Evolutionary conservation across 2,797 vertebrate genomes (phyloP).

Genomic region (Sebastes dallii): DNA sequence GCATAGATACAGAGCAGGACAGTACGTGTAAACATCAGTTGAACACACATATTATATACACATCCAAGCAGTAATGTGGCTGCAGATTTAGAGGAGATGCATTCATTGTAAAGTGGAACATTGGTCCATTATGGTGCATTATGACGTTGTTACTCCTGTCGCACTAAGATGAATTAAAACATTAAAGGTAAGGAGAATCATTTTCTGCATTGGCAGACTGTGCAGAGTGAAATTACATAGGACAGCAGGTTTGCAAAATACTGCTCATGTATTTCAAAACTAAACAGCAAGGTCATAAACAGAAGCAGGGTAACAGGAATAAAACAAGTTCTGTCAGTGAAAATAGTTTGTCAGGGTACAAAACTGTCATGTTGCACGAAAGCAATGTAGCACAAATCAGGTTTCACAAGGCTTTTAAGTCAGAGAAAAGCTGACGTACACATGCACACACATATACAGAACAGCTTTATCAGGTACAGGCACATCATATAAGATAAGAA

Average conservation of each 20-base stretch:
- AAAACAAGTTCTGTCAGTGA: neutral
- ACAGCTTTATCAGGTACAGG: neutral
- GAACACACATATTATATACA: neutral
- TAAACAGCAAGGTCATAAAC: constrained; percentile 2
- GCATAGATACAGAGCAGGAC: neutral
- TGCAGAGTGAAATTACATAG: neutral
- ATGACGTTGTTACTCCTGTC: neutral
- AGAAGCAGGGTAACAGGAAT: neutral
- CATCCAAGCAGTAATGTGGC: neutral
- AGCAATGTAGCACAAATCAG: neutral
- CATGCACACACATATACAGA: neutral
- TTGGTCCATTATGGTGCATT: neutral
- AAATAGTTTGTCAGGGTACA: neutral
- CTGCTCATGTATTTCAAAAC: neutral
- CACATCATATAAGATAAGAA: neutral
- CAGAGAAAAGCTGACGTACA: neutral
- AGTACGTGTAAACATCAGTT: neutral
- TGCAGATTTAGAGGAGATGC: constrained; percentile 1
- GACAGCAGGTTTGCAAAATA: neutral
- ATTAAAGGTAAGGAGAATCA: neutral
- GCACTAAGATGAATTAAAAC: neutral
- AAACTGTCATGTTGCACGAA: neutral
- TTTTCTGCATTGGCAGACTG: neutral
- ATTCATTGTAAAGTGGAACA: neutral
- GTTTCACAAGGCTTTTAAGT: neutral